These are phyloP conservation scores for Callinectes sapidus DNA, from an alignment of 2,888 invertebrate genomes.

Conservation along the genomic window DNA sequence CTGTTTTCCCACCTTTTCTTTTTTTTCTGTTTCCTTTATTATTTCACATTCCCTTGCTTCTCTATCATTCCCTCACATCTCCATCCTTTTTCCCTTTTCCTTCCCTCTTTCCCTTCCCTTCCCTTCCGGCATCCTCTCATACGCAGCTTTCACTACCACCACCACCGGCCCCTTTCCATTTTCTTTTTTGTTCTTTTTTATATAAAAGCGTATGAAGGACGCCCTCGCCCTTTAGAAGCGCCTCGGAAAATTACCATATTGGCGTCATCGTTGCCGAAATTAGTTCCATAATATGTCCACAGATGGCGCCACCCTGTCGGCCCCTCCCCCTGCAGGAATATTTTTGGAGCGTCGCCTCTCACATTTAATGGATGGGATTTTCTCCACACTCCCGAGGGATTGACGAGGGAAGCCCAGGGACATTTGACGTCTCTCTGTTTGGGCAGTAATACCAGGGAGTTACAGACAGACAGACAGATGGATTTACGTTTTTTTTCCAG, in stretches of 20 bases:
- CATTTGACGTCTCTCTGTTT: slow-evolving; percentile 23
- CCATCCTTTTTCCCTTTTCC: not conserved
- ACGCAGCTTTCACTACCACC: not conserved
- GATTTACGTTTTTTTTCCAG: not conserved
- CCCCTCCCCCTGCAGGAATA: slow-evolving; percentile 37
- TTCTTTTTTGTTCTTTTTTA: not conserved
- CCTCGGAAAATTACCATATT: slow-evolving; percentile 53
- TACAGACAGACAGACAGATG: slow-evolving; percentile 1
- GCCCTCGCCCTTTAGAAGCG: slow-evolving; percentile 36
- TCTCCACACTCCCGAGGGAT: slow-evolving; percentile 1
- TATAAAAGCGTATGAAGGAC: slow-evolving; percentile 25
- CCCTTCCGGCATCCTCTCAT: not conserved
- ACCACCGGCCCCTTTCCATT: not conserved
- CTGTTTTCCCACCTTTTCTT: not conserved
- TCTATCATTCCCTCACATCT: not conserved
- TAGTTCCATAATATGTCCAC: slow-evolving; percentile 59
- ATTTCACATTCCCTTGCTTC: not conserved
- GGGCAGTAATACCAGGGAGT: slow-evolving; percentile 9
- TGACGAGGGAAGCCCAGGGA: slow-evolving; percentile 3
- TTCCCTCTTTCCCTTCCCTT: not conserved
- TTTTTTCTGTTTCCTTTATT: not conserved
- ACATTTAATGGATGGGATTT: slow-evolving; percentile 39
- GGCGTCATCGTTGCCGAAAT: slow-evolving; percentile 59
- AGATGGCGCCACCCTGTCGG: slow-evolving; percentile 49
- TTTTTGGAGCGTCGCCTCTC: slow-evolving; percentile 5